phyloP scores from a whole-genome alignment of 2,113 vertebrate species.

The Heterotis niloticus region DNA sequence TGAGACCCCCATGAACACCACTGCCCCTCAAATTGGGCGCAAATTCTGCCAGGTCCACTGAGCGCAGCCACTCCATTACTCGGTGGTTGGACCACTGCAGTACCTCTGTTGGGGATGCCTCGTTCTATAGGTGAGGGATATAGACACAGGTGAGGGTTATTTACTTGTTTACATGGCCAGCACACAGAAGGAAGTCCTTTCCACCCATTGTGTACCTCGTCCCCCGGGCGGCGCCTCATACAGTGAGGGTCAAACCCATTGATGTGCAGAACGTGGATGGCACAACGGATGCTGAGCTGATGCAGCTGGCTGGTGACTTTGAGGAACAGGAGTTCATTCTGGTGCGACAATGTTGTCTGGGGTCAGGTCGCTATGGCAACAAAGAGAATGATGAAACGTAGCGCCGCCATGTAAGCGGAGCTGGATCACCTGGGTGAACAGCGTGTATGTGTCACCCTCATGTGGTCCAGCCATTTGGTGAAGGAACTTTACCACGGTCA shows the following conservation, averaged over 20 bases:
- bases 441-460: background rate
- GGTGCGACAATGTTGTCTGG: conserved; percentile 34
- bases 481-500: conserved; percentile 82
- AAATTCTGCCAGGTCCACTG: conserved; percentile 92
- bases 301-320: conserved; percentile 97
- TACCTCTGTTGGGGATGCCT: conserved; percentile 77
- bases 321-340: conserved; percentile 92
- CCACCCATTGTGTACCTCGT: conserved; percentile 68
- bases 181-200: too few species aligned
- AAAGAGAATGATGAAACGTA: background rate
- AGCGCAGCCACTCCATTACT: conserved; percentile 96
- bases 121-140: conserved; percentile 56
- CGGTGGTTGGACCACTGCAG: conserved; percentile 97
- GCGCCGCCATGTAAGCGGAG: background rate
- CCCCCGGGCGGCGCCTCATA: conserved; percentile 81
- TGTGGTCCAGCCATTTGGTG: background rate
- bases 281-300: conserved; percentile 96
- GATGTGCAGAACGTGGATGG: conserved; percentile 89
- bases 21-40: conserved; percentile 97
- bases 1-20: conserved; percentile 89
- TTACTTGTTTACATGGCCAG: background rate
- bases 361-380: background rate
- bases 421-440: background rate
- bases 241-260: conserved; percentile 88
- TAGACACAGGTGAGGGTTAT: background rate